These are phyloP conservation scores for Pongo abelii DNA, from an alignment of 2,113 vertebrate species.

Conservation along the genomic window DNA sequence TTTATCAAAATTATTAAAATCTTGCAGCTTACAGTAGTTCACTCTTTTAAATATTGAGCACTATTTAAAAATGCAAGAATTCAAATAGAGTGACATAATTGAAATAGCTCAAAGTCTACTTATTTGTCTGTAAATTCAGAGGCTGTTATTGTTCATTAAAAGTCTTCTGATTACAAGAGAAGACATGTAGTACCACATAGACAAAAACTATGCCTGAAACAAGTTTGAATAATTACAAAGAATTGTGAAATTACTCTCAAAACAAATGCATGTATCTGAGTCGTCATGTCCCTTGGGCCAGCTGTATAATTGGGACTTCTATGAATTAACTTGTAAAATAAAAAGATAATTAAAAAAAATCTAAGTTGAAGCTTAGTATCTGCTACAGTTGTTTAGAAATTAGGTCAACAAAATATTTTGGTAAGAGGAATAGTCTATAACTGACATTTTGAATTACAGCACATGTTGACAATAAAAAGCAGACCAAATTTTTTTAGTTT, in stretches of 20 bases:
- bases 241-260: background rate
- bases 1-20: background rate
- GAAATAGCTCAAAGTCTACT: background rate
- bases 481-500: background rate
- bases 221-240: background rate
- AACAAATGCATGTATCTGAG: background rate
- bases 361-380: background rate
- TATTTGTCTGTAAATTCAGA: background rate
- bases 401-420: background rate
- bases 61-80: background rate
- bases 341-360: background rate
- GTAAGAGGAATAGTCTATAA: background rate
- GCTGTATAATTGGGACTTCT: background rate
- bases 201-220: background rate
- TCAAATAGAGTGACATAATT: background rate
- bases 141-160: constrained; percentile 8
- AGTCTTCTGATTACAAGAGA: background rate
- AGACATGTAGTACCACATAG: background rate
- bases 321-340: background rate
- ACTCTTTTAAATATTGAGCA: background rate
- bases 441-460: background rate
- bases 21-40: background rate
- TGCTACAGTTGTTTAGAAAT: background rate
- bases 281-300: background rate
- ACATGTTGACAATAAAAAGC: background rate